phyloP scores from a whole-genome alignment of 2,888 invertebrate genomes.

The Sminthurinus aureus region DNA sequence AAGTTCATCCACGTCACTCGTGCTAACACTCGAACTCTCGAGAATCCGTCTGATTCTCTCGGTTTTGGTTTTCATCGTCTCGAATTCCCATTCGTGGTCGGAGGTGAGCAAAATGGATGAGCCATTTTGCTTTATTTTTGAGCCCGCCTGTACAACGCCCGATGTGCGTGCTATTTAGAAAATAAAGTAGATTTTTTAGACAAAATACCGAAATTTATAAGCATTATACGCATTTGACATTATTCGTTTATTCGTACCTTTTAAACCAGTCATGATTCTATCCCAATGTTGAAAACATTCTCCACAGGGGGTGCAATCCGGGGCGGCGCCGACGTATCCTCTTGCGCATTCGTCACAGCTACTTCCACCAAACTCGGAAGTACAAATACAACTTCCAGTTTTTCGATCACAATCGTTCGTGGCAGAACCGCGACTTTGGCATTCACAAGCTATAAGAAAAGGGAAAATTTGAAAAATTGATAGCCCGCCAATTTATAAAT shows the following conservation, averaged over 20 bases:
- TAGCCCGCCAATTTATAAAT: background rate
- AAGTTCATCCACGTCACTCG: slow-evolving; percentile 65
- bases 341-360: slow-evolving; percentile 92
- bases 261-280: slow-evolving; percentile 76
- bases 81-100: slow-evolving; percentile 92
- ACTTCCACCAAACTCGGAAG: slow-evolving; percentile 90
- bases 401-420: slow-evolving; percentile 88
- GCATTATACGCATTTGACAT: background rate
- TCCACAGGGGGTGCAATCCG: slow-evolving; percentile 92
- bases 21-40: slow-evolving; percentile 77
- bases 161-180: slow-evolving; percentile 73
- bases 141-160: slow-evolving; percentile 82
- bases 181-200: background rate
- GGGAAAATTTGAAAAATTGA: background rate
- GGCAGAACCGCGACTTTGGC: slow-evolving; percentile 84
- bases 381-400: slow-evolving; percentile 91
- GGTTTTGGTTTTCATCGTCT: slow-evolving; percentile 86
- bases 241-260: too few species aligned
- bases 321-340: slow-evolving; percentile 90
- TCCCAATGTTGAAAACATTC: slow-evolving; percentile 99
- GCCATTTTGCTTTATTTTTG: slow-evolving; percentile 93
- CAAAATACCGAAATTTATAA: background rate
- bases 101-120: slow-evolving; percentile 94
- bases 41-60: slow-evolving; percentile 80
- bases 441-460: slow-evolving; percentile 76